These are phyloP conservation scores for Microcebus lehilahytsara DNA, from an alignment of 2,113 vertebrate genomes.

Conservation along the genomic window DNA sequence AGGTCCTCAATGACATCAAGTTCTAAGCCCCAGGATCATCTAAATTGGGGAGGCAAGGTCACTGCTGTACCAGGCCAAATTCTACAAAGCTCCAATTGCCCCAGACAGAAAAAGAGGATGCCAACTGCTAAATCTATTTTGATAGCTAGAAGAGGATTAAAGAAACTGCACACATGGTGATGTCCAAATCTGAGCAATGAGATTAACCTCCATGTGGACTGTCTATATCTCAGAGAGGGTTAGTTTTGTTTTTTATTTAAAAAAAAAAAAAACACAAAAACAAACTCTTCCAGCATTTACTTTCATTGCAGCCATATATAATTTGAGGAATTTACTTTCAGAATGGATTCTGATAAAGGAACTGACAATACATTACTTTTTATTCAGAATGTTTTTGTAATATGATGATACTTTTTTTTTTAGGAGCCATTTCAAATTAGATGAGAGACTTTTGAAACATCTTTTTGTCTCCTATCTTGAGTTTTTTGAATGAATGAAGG, in stretches of 20 bases:
- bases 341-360: neutral
- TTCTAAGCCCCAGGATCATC: neutral
- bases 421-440: no score
- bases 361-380: neutral
- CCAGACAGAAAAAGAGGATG: conserved; percentile 33
- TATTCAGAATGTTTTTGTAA: neutral
- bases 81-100: conserved; percentile 61
- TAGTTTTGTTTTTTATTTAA: neutral
- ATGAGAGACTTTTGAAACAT: neutral
- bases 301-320: neutral
- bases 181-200: conserved; percentile 56
- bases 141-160: conserved; percentile 63
- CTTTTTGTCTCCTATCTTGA: neutral
- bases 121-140: conserved; percentile 27
- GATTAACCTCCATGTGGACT: conserved; percentile 48
- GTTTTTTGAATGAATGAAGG: conserved; percentile 20
- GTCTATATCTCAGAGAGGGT: neutral
- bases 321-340: neutral
- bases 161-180: conserved; percentile 58
- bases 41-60: neutral
- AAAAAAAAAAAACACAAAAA: neutral
- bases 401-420: neutral
- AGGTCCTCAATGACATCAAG: conserved; percentile 18
- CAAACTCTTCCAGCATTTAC: neutral
- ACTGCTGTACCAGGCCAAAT: neutral